These are phyloP conservation scores for Ferrisia virgata DNA, from an alignment of 2,888 invertebrate species.

Conservation along the genomic window DNA sequence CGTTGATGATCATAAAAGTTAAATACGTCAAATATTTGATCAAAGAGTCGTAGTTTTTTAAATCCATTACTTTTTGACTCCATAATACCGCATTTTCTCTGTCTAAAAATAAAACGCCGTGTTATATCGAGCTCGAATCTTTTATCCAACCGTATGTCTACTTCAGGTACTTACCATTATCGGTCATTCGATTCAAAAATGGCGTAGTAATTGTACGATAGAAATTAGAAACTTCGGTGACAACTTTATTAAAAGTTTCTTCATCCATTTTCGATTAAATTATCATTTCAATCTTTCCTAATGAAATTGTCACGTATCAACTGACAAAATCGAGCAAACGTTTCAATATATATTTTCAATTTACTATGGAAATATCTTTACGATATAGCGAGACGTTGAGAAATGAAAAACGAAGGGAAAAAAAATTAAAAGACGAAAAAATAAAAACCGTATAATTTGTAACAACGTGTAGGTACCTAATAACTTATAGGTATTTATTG, in stretches of 20 bases:
- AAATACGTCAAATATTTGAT: background rate
- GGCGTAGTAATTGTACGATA: background rate
- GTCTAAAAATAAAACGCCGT: background rate
- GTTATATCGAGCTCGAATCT: background rate
- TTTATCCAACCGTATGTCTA: background rate
- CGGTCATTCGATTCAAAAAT: background rate
- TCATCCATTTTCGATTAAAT: background rate
- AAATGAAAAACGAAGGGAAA: background rate
- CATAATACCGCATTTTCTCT: background rate
- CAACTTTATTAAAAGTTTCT: background rate
- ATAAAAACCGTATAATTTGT: conserved; percentile 8
- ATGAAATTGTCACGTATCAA: background rate
- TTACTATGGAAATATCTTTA: background rate
- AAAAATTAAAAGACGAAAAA: background rate
- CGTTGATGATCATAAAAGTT: conserved; percentile 18
- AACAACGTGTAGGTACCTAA: background rate
- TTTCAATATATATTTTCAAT: background rate
- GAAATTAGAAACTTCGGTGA: background rate
- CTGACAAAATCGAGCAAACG: background rate
- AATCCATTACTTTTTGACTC: background rate
- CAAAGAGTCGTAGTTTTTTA: background rate
- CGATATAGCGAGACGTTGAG: background rate
- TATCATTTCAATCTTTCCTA: background rate
- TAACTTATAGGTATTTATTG: conserved; percentile 5
- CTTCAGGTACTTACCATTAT: background rate